Evolutionary conservation across 2,797 vertebrate species (phyloP), one percentile per base, ranked within the genome.

Genomic region (Enteromius radiatus): DNA sequence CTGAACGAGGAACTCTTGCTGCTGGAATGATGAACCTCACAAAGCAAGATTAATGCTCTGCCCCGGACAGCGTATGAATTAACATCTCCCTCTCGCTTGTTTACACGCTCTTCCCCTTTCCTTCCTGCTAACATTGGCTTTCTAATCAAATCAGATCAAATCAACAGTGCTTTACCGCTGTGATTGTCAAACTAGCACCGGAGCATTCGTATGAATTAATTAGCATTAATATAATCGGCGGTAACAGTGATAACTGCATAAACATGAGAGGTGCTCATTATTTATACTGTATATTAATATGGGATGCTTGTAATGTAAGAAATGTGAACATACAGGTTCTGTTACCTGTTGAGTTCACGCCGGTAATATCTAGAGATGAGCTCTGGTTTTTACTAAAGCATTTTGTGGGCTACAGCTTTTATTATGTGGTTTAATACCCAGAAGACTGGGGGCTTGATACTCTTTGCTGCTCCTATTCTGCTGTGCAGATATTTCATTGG

Each of bases 11-110:
- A 82, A 78, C 52, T 76, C 36, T 63, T 49, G 75, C 71, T 6
- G 63, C 74, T 73, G 80, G 28, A 45, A 83, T 83, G 83, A 73
- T 80, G 82, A 84, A 77, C 61, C 59, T 64, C 80, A 70, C 78
- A 68, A 65, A 83, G 76, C 12, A 73, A 85, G 86, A 85, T 85
- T 80, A 79, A 87, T 87, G 80, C 65, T 54, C 73, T 84, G 76
- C 52, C 71, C 80, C 28, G 78, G 64, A 59, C 76, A 71, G 56
- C 26, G 26, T 26, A 28, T 63, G 84, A 82, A 33, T 52, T 76
- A 63, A 78, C 78, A 33, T 79, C 54, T 71, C 56, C 70, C 41
- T 80, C 59, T 84, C 5, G 1, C 68, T 59, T 68, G 73, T 68
- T 84, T 78, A 45, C 21, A 63, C 12, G 36, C 64, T 59, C 75